phyloP scores from a whole-genome alignment of 2,888 invertebrate species.

The Drosophila anceps region DNA sequence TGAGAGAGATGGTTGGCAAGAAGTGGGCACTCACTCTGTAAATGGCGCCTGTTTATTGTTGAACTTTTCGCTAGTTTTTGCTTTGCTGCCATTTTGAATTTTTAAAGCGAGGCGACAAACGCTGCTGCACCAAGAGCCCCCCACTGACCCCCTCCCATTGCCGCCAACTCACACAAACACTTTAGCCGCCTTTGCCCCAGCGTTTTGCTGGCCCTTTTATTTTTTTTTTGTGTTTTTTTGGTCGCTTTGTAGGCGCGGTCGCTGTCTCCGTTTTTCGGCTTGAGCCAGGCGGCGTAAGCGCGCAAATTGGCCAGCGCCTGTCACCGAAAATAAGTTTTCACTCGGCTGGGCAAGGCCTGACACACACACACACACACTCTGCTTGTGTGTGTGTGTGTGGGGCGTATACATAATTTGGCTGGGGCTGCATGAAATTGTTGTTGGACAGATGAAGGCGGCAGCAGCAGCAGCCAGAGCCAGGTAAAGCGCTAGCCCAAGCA shows the following conservation, averaged over 20 bases:
- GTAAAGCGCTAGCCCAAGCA: constrained; percentile 60
- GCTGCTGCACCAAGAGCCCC: constrained; percentile 5
- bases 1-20: not conserved
- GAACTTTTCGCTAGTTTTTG: constrained; percentile 67
- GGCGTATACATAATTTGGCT: constrained; percentile 80
- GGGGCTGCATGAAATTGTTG: constrained; percentile 70
- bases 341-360: constrained; percentile 44
- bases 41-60: constrained; percentile 61
- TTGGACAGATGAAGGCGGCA: constrained; percentile 46
- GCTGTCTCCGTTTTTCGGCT: constrained; percentile 15
- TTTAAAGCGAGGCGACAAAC: constrained; percentile 63
- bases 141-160: not conserved
- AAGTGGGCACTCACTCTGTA: constrained; percentile 18
- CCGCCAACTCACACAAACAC: too few species aligned
- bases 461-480: constrained; percentile 36
- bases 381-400: constrained; percentile 29
- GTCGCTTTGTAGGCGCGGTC: constrained; percentile 39
- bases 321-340: constrained; percentile 66
- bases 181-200: not conserved
- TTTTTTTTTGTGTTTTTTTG: not conserved
- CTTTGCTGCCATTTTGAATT: constrained; percentile 71
- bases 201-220: not conserved
- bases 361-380: constrained; percentile 3
- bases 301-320: constrained; percentile 74
- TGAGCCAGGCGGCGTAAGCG: constrained; percentile 61